Percentiles rank a stretch among this genome's conserved stretches.
These are phyloP conservation scores for Aleiodes alternator DNA, from an alignment of 2,888 invertebrate genomes.

Conservation along the genomic window DNA sequence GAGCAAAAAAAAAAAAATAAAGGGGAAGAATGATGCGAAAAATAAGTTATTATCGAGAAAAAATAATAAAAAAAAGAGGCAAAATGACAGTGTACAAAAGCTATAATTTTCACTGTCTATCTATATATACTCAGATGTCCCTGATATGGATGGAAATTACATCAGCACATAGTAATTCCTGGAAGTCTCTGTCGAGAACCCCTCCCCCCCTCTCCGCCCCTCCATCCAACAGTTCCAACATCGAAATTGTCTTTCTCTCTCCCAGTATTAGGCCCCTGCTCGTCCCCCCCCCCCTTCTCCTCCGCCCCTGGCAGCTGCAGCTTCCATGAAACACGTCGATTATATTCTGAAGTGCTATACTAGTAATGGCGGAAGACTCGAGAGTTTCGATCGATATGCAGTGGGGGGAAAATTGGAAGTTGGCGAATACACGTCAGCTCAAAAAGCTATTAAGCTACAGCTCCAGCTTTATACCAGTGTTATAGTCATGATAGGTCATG, in stretches of 20 bases:
- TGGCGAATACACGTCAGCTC: conserved; percentile 35
- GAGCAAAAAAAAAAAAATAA: conserved; percentile 20
- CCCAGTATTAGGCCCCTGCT: not conserved
- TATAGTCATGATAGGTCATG: conserved; percentile 6
- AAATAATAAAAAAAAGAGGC: too few relatives aligned
- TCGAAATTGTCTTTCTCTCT: conserved; percentile 16
- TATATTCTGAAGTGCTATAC: conserved; percentile 15
- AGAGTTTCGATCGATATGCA: conserved; percentile 41
- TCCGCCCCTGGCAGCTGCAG: not conserved
- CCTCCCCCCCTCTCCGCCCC: not conserved
- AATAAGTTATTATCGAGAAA: conserved; percentile 8
- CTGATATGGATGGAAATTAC: conserved; percentile 29
- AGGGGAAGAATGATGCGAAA: not conserved
- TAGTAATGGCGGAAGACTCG: conserved; percentile 14
- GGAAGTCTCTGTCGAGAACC: conserved; percentile 42
- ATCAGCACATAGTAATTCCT: conserved; percentile 47
- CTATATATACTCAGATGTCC: not conserved
- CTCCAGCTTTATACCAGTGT: conserved; percentile 13
- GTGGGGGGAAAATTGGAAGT: conserved; percentile 27
- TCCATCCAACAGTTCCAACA: conserved; percentile 6
- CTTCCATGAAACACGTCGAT: conserved; percentile 22
- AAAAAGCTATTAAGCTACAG: conserved; percentile 46
- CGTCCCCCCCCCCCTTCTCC: too few relatives aligned
- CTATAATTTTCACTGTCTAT: conserved; percentile 2
- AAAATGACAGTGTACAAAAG: conserved; percentile 4